Percentiles rank a stretch among this genome's conserved stretches.
These are phyloP conservation scores for Phrynocephalus forsythii DNA, from an alignment of 2,797 vertebrate species.

Conservation along the genomic window DNA sequence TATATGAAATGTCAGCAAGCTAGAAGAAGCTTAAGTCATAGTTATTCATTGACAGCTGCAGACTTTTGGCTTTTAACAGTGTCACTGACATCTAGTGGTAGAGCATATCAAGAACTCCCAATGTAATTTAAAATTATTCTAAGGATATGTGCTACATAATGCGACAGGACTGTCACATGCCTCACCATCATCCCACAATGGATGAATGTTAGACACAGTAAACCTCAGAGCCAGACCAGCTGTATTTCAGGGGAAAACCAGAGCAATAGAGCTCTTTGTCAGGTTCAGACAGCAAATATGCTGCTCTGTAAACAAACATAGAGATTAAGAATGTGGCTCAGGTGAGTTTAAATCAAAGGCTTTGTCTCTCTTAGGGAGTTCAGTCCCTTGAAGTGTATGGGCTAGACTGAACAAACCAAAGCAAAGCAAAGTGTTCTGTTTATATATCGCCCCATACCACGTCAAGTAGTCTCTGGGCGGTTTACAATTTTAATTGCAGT, in stretches of 20 bases:
- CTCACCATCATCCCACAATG: not conserved
- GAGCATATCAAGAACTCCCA: not conserved
- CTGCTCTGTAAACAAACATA: not conserved
- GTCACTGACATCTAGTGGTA: conserved; percentile 76
- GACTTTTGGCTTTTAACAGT: conserved; percentile 31
- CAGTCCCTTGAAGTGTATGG: not conserved
- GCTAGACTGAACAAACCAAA: not conserved
- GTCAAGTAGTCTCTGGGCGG: too few species aligned
- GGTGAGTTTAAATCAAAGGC: not conserved
- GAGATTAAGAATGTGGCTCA: not conserved
- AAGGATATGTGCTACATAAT: not conserved
- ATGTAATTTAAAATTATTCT: not conserved
- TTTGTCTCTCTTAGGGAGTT: not conserved
- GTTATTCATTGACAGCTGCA: not conserved
- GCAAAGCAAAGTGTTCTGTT: too few species aligned
- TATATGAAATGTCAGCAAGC: not conserved
- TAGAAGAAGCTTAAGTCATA: not conserved
- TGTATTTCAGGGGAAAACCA: not conserved
- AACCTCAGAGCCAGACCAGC: not conserved
- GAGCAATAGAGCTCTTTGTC: not conserved
- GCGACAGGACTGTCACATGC: too few species aligned
- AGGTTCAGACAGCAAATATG: not conserved
- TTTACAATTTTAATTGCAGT: too few species aligned
- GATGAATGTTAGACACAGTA: not conserved
- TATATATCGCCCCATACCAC: too few species aligned